phyloP scores from a whole-genome alignment of 2,113 vertebrate species.

The Helogale parvula region DNA sequence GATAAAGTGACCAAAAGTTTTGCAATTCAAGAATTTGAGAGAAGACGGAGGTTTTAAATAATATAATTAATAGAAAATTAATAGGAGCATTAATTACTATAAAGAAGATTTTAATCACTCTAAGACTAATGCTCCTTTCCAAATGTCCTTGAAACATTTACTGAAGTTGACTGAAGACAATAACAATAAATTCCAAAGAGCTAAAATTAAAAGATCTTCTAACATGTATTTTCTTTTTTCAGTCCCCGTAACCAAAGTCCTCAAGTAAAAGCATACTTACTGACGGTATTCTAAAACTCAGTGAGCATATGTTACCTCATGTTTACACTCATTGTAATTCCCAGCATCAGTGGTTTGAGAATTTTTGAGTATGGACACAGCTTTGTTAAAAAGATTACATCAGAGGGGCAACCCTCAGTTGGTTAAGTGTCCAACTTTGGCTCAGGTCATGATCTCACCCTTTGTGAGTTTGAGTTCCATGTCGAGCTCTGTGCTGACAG shows the following conservation, averaged over 20 bases:
- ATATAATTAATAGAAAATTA: slow-evolving; percentile 28
- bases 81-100: background rate
- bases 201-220: background rate
- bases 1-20: background rate
- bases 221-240: background rate
- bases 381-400: slow-evolving; percentile 15
- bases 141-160: background rate
- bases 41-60: slow-evolving; percentile 26
- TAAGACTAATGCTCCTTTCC: slow-evolving; percentile 25
- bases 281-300: background rate
- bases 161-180: slow-evolving; percentile 8
- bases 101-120: slow-evolving; percentile 36
- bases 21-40: slow-evolving; percentile 40
- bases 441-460: too few species aligned
- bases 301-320: background rate
- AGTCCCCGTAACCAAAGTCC: background rate
- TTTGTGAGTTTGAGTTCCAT: too few species aligned
- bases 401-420: too few species aligned
- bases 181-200: slow-evolving; percentile 25
- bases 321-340: background rate
- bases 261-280: background rate
- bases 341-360: background rate
- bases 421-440: too few species aligned
- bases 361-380: background rate
- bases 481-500: too few species aligned